Evolutionary conservation across 2,797 vertebrate species (phyloP).

Genomic region (Aphelocoma californica): DNA sequence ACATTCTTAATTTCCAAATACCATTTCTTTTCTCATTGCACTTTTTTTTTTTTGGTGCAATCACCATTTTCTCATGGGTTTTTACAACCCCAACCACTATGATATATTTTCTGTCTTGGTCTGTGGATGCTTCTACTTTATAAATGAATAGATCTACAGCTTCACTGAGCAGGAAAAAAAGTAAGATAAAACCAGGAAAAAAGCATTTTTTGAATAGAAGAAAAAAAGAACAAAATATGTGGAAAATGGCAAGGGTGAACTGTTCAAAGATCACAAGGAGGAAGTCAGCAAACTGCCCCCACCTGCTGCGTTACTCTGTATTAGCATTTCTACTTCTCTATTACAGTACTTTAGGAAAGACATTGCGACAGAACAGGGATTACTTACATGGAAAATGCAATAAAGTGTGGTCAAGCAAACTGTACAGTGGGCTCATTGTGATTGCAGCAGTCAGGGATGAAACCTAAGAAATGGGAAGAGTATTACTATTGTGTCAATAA

Average conservation of each 20-base stretch:
- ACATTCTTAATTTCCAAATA: not conserved
- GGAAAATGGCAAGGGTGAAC: not conserved
- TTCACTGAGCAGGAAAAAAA: not conserved
- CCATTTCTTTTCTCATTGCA: not conserved
- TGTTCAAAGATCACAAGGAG: not conserved
- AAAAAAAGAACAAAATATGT: not conserved
- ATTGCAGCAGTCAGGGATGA: not conserved
- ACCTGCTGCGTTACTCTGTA: not conserved
- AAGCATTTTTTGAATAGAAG: not conserved
- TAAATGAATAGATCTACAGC: not conserved
- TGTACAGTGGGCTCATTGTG: not conserved
- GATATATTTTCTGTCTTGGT: not conserved
- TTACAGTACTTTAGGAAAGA: not conserved
- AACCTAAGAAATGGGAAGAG: not conserved
- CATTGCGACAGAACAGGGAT: not conserved
- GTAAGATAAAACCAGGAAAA: not conserved
- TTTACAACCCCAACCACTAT: not conserved
- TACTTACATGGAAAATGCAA: constrained; percentile 7
- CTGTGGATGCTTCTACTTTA: not conserved
- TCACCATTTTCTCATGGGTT: not conserved
- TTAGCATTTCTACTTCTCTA: not conserved
- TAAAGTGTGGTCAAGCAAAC: not conserved
- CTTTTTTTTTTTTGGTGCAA: not conserved
- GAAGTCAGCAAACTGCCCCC: not conserved
- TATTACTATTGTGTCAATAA: constrained; percentile 26